Base-by-base conservation (phyloP, 2,797 vertebrate species). In the Xiphorhynchus erythropygius region DNA sequence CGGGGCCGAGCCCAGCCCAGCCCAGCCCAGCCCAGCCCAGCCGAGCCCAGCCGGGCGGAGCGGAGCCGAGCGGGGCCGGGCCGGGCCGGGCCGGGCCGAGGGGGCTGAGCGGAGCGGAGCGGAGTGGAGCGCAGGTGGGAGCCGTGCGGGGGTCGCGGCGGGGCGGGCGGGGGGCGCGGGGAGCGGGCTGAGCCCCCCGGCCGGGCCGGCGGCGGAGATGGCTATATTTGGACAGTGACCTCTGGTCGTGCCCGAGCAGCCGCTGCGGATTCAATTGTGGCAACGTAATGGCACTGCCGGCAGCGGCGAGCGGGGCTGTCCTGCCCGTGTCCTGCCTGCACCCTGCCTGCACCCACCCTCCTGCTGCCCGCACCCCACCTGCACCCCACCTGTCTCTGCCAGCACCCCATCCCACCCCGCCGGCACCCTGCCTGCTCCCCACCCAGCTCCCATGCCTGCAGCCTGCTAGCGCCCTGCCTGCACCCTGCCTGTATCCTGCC, bases 231-330 rank as follows among this genome's bases (percentile, higher is more conserved):
- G 94, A 90, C 86, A 94, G 92, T 95, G 94, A 95, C 94, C 94
- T 95, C 94, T 92, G 94, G 90, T 94, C 94, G 92, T 95, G 94
- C 92, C 80, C 68, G 84, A 90, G 92, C 94, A 83, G 94, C 89
- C 94, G 94, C 89, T 95, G 94, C 91, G 94, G 94, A 95, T 95
- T 95, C 94, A 95, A 95, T 94, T 92, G 92, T 92, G 94, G 92
- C 94, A 95, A 95, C 94, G 94, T 95, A 95, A 95, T 94, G 92
- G 94, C 86, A 77, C 86, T 32, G 89, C 84, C 74, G 84, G 92
- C 22, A 79, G 78, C 33, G 59, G 70, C 70, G 87, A 60, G 83
- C 46, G 78, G 89, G 89, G 83, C 74, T 57, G 84, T 52, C 62
- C 90, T 76, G 56, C 35, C 56, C 18, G 24, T 8, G 27, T 6